Evolutionary conservation across 2,888 invertebrate genomes (phyloP).

Genomic region (Rhimphoctona megacephalus): DNA sequence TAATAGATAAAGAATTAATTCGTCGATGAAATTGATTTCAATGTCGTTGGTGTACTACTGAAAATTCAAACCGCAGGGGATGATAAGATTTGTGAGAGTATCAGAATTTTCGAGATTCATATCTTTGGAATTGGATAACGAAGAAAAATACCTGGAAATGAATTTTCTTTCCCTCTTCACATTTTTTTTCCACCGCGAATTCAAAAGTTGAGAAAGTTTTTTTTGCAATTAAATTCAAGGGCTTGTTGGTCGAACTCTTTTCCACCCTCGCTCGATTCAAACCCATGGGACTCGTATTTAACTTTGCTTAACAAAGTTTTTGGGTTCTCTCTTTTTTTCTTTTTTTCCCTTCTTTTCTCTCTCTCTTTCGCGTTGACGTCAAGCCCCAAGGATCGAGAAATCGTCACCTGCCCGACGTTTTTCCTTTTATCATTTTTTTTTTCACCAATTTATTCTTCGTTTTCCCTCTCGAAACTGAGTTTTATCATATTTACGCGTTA

Average conservation of each 20-base stretch:
- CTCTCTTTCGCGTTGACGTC: constrained; percentile 80
- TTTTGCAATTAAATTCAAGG: constrained; percentile 82
- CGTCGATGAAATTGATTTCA: background rate
- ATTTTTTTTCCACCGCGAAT: constrained; percentile 20
- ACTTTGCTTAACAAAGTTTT: constrained; percentile 84
- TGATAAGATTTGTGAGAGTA: constrained; percentile 24
- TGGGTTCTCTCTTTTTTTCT: background rate
- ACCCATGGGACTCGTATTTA: constrained; percentile 83
- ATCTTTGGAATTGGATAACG: background rate
- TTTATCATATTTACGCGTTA: background rate
- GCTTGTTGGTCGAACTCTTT: constrained; percentile 72
- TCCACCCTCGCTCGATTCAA: constrained; percentile 60
- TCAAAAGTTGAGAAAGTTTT: constrained; percentile 74
- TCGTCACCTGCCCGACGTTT: constrained; percentile 72
- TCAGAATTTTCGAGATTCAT: background rate
- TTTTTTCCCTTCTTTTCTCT: background rate
- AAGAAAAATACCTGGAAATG: constrained; percentile 25
- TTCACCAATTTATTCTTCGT: constrained; percentile 48
- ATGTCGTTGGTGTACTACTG: background rate
- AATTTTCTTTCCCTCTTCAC: constrained; percentile 24
- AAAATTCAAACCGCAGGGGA: background rate
- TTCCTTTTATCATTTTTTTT: constrained; percentile 51
- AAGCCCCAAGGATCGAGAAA: constrained; percentile 80
- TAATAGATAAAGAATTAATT: background rate
- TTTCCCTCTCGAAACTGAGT: background rate